Evolutionary conservation across 2,888 invertebrate genomes (phyloP), one percentile per base, ranked within the genome.

Genomic region (Rhimphoctona megacephalus): DNA sequence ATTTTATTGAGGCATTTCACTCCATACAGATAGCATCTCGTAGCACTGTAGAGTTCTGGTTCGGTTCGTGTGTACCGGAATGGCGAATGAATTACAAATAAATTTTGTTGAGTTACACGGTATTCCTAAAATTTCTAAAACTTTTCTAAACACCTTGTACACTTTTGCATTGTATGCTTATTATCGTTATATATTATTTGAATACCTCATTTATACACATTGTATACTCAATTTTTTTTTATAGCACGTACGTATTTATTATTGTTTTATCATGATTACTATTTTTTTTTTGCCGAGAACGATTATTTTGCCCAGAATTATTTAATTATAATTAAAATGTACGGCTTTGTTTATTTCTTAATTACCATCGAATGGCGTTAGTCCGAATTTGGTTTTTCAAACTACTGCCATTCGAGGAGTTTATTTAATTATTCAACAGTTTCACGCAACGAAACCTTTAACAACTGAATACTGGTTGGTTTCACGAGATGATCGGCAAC

Each of bases 1-100:
- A 86, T 76, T 89, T 89, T 89, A 89, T 89, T 89, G 86, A 85
- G 87, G 86, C 84, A 84, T 88, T 87, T 87, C 84, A 85, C 83
- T 89, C 78, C 84, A 74, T 89, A 89, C 87, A 89, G 85, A 80
- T 64, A 81, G 57, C 66, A 76, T 79, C 66, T 80, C 33, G 72
- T 72, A 80, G 76, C 80, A 76, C 36, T 52, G 74, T 52, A 46
- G 78, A 76, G 30, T 80, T 72, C 76, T 69, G 52, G 57, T 83
- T 86, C 64, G 83, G 49, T 49, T 52, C 39, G 43, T 33, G 14
- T 67, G 6, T 33, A 49, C 49, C 83, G 86, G 19, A 80, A 54
- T 78, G 64, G 66, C 70, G 69, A 77, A 77, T 69, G 52, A 76
- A 78, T 85, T 70, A 46, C 66, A 70, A 81, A 77, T 79, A 82